Conservation (phyloP, 2,797 vertebrate species). For the Micrastur ruficollis region DNA sequence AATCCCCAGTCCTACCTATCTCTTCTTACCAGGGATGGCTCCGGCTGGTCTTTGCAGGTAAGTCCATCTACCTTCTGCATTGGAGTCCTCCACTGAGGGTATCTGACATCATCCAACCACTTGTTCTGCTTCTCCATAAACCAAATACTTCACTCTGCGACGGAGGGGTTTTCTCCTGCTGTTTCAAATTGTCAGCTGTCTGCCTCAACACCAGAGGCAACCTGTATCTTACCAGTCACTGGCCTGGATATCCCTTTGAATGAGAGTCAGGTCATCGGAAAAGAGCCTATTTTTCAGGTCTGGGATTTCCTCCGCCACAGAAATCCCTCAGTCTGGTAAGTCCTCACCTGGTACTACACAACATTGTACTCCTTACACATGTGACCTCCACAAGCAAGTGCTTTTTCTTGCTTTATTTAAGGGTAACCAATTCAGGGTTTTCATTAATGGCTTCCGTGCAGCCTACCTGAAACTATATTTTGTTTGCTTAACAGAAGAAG, state of each 20-base stretch:
- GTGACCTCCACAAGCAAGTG: not conserved
- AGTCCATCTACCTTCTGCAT: not conserved
- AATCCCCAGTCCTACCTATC: not conserved
- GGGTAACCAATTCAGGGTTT: not conserved
- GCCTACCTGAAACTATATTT: not conserved
- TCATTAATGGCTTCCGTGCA: not conserved
- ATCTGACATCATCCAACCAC: not conserved
- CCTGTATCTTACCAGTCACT: not conserved
- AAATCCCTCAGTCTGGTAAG: not conserved
- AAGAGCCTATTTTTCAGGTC: not conserved
- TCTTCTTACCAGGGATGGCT: not conserved
- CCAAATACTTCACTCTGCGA: not conserved
- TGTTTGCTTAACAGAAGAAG: slow-evolving; percentile 32
- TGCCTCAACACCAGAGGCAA: not conserved
- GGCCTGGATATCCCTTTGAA: not conserved
- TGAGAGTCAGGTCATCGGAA: not conserved
- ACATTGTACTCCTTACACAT: not conserved
- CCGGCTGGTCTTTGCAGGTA: not conserved
- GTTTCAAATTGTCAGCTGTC: not conserved
- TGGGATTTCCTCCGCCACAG: not conserved
- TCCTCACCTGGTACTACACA: not conserved
- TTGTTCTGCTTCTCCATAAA: not conserved
- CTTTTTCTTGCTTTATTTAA: not conserved
- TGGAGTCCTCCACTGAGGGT: not conserved
- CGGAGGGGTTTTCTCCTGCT: not conserved